phyloP scores from a whole-genome alignment of 2,113 vertebrate genomes.

The Lophura nycthemera region DNA sequence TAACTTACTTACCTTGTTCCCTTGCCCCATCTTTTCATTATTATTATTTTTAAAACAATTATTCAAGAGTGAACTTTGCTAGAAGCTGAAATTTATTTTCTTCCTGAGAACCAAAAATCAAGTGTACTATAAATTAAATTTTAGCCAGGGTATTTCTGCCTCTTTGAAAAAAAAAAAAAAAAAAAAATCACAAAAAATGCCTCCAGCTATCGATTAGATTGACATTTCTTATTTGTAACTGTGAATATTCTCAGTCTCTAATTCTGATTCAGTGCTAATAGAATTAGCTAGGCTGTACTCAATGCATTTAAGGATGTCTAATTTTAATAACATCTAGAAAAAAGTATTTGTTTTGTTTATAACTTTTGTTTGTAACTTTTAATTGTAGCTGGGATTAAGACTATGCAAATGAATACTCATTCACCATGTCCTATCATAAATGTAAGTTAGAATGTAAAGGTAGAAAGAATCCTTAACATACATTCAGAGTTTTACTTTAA shows the following conservation, averaged over 20 bases:
- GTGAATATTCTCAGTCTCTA: not conserved
- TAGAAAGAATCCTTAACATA: not conserved
- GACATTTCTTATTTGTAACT: not conserved
- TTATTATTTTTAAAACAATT: not conserved
- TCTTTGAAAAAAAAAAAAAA: not conserved
- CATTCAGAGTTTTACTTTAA: not conserved
- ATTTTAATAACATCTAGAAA: not conserved
- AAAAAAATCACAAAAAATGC: not conserved
- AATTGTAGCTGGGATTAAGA: not conserved
- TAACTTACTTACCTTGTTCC: not conserved
- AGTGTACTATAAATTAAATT: not conserved
- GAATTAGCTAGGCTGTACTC: not conserved
- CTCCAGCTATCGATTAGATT: not conserved
- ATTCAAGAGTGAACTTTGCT: not conserved
- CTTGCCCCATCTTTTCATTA: too few relatives aligned
- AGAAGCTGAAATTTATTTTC: not conserved
- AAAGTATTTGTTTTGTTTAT: not conserved
- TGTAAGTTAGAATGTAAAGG: not conserved
- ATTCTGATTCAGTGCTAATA: not conserved
- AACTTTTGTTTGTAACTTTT: not conserved
- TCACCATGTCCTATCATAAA: not conserved
- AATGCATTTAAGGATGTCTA: accelerated
- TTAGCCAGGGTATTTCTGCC: not conserved
- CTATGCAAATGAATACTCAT: not conserved
- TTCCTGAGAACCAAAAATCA: not conserved